These are phyloP conservation scores for Aculops lycopersici DNA, from an alignment of 1,140 invertebrate genomes.

Conservation along the genomic window DNA sequence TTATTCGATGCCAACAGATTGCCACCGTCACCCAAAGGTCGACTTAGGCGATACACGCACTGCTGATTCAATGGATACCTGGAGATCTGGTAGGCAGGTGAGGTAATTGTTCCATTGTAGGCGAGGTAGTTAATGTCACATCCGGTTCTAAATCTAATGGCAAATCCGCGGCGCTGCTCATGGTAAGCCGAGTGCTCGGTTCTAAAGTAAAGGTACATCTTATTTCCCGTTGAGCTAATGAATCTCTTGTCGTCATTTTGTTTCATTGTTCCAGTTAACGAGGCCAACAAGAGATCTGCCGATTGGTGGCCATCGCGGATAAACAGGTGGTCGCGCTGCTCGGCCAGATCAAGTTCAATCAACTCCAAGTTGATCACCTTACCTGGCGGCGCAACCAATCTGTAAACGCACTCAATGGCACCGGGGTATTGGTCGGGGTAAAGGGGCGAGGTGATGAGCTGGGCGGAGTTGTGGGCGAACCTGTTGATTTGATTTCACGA, in stretches of 20 bases:
- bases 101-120: conserved; percentile 44
- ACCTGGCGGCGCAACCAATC: conserved; percentile 51
- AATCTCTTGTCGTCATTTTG: conserved; percentile 33
- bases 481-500: neutral
- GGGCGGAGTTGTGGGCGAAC: conserved; percentile 11
- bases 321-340: conserved; percentile 48
- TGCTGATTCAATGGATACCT: conserved; percentile 70
- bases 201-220: conserved; percentile 64
- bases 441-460: conserved; percentile 39
- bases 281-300: conserved; percentile 41
- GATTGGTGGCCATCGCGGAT: conserved; percentile 59
- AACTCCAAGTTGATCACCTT: conserved; percentile 54
- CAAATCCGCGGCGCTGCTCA: conserved; percentile 62
- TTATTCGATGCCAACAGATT: conserved; percentile 11
- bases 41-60: conserved; percentile 52
- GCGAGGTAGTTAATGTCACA: conserved; percentile 30
- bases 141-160: conserved; percentile 44
- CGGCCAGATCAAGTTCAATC: conserved; percentile 56
- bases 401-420: conserved; percentile 68
- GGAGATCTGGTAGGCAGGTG: conserved; percentile 45
- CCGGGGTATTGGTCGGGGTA: conserved; percentile 71
- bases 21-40: conserved; percentile 26
- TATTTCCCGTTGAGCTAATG: conserved; percentile 57
- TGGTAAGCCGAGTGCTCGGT: conserved; percentile 43
- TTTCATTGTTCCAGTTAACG: conserved; percentile 18